Evolutionary conservation across 2,888 invertebrate genomes (phyloP).

Genomic region (Drosophila paramelanica): DNA sequence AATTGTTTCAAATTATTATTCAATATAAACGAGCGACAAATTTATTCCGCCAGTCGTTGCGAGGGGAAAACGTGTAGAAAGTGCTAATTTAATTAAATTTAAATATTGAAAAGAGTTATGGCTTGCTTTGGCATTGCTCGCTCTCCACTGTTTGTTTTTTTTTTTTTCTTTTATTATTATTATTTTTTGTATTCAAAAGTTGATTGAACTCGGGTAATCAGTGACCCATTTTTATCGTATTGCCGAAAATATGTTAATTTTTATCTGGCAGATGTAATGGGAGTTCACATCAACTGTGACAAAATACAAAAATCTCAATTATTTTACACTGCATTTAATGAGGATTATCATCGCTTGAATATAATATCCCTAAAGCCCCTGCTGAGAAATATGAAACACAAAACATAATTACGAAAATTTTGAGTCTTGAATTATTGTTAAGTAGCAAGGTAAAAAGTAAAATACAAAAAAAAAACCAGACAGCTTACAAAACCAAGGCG

Average conservation of each 20-base stretch:
- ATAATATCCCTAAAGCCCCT: constrained; percentile 10
- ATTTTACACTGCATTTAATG: constrained; percentile 19
- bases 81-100: constrained; percentile 75
- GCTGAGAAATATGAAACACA: constrained; percentile 20
- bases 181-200: constrained; percentile 17
- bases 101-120: constrained; percentile 59
- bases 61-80: constrained; percentile 60
- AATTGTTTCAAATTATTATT: constrained; percentile 76
- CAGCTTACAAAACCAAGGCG: constrained; percentile 23
- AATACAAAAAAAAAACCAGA: not conserved
- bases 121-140: constrained; percentile 19
- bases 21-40: constrained; percentile 55
- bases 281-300: constrained; percentile 3
- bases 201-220: constrained; percentile 53
- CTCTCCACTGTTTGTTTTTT: constrained; percentile 23
- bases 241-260: constrained; percentile 7
- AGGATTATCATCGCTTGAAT: constrained; percentile 16
- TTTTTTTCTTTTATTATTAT: no score
- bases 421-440: constrained; percentile 35
- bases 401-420: constrained; percentile 51
- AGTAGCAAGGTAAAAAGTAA: constrained; percentile 33
- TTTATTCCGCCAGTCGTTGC: constrained; percentile 12
- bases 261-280: not conserved
- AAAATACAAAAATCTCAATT: not conserved
- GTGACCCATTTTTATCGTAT: constrained; percentile 39